Percentiles rank a stretch among this genome's conserved stretches.
Conservation (phyloP, 2,113 vertebrate genomes). For the Alaudala cheleensis region DNA sequence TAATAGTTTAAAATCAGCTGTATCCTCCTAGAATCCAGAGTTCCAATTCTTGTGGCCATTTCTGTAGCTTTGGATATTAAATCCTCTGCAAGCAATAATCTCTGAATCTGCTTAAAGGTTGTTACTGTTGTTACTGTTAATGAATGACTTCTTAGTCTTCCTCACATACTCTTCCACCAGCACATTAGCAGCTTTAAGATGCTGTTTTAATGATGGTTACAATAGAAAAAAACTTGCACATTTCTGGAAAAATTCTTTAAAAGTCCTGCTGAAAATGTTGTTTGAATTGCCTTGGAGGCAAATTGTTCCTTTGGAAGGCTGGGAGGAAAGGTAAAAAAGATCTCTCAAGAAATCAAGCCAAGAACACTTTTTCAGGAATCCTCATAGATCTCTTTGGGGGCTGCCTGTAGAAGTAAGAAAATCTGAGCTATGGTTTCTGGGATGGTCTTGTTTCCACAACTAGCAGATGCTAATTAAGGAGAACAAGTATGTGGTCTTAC, state of each 20-base stretch:
- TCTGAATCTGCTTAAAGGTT: background rate
- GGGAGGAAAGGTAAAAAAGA: background rate
- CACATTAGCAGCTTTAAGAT: background rate
- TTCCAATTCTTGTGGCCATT: background rate
- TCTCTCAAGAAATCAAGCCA: slow-evolving; percentile 27
- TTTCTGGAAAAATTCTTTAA: background rate
- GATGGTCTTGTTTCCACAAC: background rate
- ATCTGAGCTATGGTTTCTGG: background rate
- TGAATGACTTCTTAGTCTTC: background rate
- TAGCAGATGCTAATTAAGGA: background rate
- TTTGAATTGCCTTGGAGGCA: slow-evolving; percentile 31
- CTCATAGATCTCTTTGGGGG: background rate
- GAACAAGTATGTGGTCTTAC: background rate
- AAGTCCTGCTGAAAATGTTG: background rate
- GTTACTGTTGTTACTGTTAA: background rate
- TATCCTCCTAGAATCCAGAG: background rate
- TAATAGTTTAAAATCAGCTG: background rate
- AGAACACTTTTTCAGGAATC: slow-evolving; percentile 29
- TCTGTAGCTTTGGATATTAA: background rate
- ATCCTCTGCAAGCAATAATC: background rate
- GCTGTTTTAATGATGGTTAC: background rate
- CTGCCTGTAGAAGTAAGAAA: background rate
- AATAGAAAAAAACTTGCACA: background rate
- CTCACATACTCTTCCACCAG: background rate
- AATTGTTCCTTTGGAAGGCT: slow-evolving; percentile 17